Evolutionary conservation across 2,888 invertebrate species (phyloP), one percentile per base, ranked within the genome.

Genomic region (Mamestra brassicae): DNA sequence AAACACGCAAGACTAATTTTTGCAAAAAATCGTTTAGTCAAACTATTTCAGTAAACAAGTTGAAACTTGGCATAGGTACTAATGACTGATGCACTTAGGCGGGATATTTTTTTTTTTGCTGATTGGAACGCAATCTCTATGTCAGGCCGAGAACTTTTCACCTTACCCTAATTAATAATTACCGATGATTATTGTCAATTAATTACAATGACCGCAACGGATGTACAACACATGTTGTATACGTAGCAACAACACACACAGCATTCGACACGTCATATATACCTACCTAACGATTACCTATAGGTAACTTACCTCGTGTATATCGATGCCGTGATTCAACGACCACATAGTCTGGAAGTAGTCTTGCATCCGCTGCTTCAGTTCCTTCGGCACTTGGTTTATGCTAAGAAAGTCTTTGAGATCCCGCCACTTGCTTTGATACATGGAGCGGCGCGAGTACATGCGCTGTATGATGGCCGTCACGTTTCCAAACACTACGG

Each of bases 301-400:
- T 34, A 34, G 13, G 62, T 4, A 26, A 58, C n/a, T 70, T 95
- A 99, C 99, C 98, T 99, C 99, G 91, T 99, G 98, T 87, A 99
- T 98, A 94, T 99, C 99, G 90, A 99, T 99, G 74, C 99, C 99
- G 93, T 99, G 99, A 96, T 99, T 99, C 79, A 99, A 97, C 15
- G 99, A 99, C 99, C 99, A 99, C 97, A 98, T 99, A 17, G 99
- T 99, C 95, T 99, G 99, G 93, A 99, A 99, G 94, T 99, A 99
- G 93, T 99, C 99, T 92, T 99, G 99, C 98, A 99, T 99, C 80
- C 99, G 97, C 92, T 99, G 99, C 93, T 99, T 99, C 80, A 99
- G 97, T 92, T 99, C 99, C 91, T 99, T 99, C 3, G 99, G 99
- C 90, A 99, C 98, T 97, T 99, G 99, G 97, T 99, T 99, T 84